phyloP scores from a whole-genome alignment of 1,140 invertebrate genomes.

The Aleiodes sp. region DNA sequence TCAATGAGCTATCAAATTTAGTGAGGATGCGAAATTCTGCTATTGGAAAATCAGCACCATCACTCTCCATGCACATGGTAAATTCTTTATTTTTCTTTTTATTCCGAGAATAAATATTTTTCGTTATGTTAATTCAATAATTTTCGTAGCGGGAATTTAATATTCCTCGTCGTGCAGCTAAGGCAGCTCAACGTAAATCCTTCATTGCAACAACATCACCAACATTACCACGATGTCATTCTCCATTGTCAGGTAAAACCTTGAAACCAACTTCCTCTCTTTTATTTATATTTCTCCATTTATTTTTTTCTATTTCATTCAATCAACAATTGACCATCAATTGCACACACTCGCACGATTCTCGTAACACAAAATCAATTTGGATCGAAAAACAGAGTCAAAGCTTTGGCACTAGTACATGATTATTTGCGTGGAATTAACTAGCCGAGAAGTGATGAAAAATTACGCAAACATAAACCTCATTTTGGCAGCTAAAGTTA shows the following conservation, averaged over 20 bases:
- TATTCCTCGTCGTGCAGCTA: constrained; percentile 63
- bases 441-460: constrained; percentile 24
- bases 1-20: constrained; percentile 76
- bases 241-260: constrained; percentile 74
- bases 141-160: constrained; percentile 70
- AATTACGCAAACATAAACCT: constrained; percentile 29
- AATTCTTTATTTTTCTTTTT: constrained; percentile 58
- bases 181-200: constrained; percentile 74
- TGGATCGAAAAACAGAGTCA: constrained; percentile 22
- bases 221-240: constrained; percentile 82
- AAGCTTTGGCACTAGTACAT: constrained; percentile 23
- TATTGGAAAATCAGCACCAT: constrained; percentile 92
- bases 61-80: constrained; percentile 84
- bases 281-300: constrained; percentile 26
- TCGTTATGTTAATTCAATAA: too few relatives aligned
- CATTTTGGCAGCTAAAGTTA: constrained; percentile 34
- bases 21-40: constrained; percentile 86
- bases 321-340: constrained; percentile 11
- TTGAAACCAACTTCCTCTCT: constrained; percentile 25
- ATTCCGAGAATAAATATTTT: too few relatives aligned
- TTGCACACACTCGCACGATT: constrained; percentile 7
- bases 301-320: not conserved
- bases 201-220: constrained; percentile 76
- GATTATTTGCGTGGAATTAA: constrained; percentile 15
- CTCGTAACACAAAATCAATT: constrained; percentile 25